phyloP scores from a whole-genome alignment of 92 coral and sea anemone species.

The Epizoanthus ramosus region DNA sequence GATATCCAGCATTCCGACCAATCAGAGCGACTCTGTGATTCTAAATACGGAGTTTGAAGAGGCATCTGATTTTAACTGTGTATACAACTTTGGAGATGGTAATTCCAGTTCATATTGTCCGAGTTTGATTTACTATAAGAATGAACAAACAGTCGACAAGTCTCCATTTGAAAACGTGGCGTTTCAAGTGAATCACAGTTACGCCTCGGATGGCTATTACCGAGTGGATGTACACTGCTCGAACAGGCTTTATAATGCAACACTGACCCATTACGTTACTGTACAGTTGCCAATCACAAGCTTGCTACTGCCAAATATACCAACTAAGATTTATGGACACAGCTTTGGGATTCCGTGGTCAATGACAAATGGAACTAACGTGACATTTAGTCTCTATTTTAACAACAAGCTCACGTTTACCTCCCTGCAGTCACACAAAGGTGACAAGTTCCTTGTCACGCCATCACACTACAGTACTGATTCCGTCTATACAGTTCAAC shows the following conservation, averaged over 20 bases:
- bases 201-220: constrained; percentile 57
- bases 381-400: constrained; percentile 55
- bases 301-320: constrained; percentile 15
- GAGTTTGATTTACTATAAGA: constrained; percentile 52
- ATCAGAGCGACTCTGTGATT: constrained; percentile 55
- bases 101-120: constrained; percentile 38
- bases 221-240: constrained; percentile 50
- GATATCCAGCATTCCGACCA: constrained; percentile 41
- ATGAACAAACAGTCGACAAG: constrained; percentile 56
- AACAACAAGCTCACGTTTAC: constrained; percentile 33
- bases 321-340: constrained; percentile 55
- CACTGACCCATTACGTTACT: constrained; percentile 18
- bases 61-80: constrained; percentile 84
- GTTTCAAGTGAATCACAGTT: constrained; percentile 44
- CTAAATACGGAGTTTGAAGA: constrained; percentile 57
- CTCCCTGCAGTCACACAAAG: constrained; percentile 45
- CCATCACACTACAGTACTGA: constrained; percentile 18
- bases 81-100: constrained; percentile 65
- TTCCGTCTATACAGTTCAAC: constrained; percentile 47
- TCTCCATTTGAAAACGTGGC: constrained; percentile 61
- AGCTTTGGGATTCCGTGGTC: constrained; percentile 51
- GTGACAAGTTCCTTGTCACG: constrained; percentile 24
- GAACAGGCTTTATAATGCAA: constrained; percentile 56
- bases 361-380: constrained; percentile 83
- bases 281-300: constrained; percentile 66